Percentiles rank a stretch among this genome's conserved stretches.
Conservation (phyloP, 2,113 vertebrate species). For the Pelodiscus sinensis region DNA sequence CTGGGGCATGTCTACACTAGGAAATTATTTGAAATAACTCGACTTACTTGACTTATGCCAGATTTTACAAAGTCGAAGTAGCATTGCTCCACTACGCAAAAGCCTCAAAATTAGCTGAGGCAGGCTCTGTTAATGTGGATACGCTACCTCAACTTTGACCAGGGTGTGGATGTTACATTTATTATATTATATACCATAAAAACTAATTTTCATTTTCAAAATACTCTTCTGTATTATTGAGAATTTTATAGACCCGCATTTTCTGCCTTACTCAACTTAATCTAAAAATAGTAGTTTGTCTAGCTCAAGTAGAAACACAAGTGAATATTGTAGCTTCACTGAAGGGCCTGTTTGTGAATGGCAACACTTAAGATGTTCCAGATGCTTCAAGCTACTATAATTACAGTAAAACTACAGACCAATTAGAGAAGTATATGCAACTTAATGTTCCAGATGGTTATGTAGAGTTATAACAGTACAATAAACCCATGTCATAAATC, state of each 20-base stretch:
- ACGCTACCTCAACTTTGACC: too few species aligned
- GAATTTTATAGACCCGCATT: neutral
- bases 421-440: neutral
- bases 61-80: too few species aligned
- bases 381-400: neutral
- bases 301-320: constrained; percentile 24
- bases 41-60: too few species aligned
- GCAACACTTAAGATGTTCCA: neutral
- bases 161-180: constrained; percentile 25
- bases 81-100: too few species aligned
- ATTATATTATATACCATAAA: constrained; percentile 28
- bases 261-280: neutral
- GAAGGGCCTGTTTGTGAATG: neutral
- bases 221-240: constrained; percentile 37
- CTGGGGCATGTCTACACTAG: neutral
- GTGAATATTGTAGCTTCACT: neutral
- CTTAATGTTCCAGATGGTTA: neutral
- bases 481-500: too few species aligned
- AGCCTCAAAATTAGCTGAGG: too few species aligned
- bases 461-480: neutral
- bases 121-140: too few species aligned
- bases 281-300: neutral
- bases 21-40: too few species aligned
- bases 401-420: neutral
- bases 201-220: constrained; percentile 19